Evolutionary conservation across 1,140 invertebrate genomes (phyloP).

Genomic region (Colletes latitarsis): DNA sequence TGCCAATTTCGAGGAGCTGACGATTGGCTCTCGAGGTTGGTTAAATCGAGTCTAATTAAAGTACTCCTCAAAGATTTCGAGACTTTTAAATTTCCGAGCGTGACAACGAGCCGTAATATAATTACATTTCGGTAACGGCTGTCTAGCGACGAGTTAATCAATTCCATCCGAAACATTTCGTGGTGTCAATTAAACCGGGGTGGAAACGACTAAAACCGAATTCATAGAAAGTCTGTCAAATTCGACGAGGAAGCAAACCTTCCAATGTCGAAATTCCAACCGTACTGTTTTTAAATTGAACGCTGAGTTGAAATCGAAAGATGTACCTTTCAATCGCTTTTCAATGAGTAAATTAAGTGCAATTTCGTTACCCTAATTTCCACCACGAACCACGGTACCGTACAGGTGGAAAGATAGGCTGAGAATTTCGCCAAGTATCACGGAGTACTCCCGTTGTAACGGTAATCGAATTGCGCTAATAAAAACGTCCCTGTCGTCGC

Average conservation of each 20-base stretch:
- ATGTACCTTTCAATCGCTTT: no score
- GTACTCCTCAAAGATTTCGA: background rate
- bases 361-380: no score
- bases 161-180: background rate
- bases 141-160: background rate
- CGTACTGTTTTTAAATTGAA: no score
- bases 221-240: background rate
- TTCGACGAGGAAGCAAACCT: background rate
- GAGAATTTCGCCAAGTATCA: no score
- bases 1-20: background rate
- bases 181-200: background rate
- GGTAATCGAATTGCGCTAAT: background rate
- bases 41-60: constrained; percentile 10
- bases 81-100: background rate
- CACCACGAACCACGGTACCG: no score
- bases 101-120: background rate
- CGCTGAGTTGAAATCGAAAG: no score
- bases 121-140: background rate
- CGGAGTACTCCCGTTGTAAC: no score
- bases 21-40: background rate
- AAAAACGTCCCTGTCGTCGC: background rate
- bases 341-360: no score
- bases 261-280: no score
- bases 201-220: background rate
- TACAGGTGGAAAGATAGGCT: no score